Evolutionary conservation across 2,113 vertebrate genomes (phyloP).

Genomic region (Charadrius vociferus): DNA sequence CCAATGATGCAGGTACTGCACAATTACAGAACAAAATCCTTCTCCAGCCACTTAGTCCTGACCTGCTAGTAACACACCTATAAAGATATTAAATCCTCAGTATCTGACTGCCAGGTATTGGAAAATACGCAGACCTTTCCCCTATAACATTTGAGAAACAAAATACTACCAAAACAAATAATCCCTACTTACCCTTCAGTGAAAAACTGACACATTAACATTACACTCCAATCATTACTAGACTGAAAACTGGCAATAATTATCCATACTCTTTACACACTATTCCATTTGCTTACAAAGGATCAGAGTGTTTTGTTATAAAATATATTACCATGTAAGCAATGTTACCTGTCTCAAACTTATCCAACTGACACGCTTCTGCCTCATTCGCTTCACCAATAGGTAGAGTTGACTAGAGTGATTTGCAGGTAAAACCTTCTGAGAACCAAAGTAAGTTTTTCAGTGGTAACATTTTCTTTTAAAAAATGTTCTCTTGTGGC

Average conservation of each 20-base stretch:
- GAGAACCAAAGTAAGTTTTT: neutral
- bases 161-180: neutral
- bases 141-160: neutral
- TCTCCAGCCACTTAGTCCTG: neutral
- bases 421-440: neutral
- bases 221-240: neutral
- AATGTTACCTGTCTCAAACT: neutral
- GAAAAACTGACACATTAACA: neutral
- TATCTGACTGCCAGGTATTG: neutral
- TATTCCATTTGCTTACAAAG: neutral
- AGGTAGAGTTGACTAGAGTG: neutral
- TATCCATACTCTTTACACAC: neutral
- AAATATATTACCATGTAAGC: neutral
- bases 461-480: neutral
- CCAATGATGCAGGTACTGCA: no score
- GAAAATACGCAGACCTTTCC: neutral
- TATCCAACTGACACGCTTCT: neutral
- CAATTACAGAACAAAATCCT: no score
- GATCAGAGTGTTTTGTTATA: neutral
- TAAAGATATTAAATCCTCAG: neutral
- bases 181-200: neutral
- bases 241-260: neutral
- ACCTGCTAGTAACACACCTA: neutral
- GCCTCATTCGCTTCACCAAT: neutral
- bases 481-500: neutral